Evolutionary conservation across 2,113 vertebrate species (phyloP).

Genomic region (Ornithorhynchus anatinus): DNA sequence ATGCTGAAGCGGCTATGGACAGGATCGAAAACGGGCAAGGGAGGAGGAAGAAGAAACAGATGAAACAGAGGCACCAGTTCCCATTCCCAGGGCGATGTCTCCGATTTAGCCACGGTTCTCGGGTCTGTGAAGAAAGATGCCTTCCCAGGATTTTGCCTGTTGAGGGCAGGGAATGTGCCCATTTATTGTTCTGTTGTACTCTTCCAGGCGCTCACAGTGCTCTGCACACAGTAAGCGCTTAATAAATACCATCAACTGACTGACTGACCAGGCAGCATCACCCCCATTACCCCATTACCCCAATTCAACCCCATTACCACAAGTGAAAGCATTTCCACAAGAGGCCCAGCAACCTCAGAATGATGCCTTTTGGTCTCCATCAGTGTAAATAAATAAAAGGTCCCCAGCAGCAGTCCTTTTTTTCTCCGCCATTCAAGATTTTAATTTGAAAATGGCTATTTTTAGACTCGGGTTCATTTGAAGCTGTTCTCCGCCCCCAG

Average conservation of each 20-base stretch:
- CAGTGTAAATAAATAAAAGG: conserved; percentile 59
- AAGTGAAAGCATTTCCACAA: conserved; percentile 30
- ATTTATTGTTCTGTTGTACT: no score
- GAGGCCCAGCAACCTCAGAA: conserved; percentile 17
- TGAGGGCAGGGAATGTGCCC: no score
- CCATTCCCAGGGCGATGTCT: no score
- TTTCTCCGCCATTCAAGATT: conserved; percentile 41
- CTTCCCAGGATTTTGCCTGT: no score
- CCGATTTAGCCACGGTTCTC: no score
- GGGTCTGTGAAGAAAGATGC: no score
- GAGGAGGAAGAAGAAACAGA: no score
- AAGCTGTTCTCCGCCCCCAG: conserved; percentile 60
- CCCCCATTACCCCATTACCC: conserved; percentile 18
- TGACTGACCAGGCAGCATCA: conserved; percentile 24
- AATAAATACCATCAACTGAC: background rate
- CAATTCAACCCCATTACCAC: conserved; percentile 25
- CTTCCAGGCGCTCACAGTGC: no score
- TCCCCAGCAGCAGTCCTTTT: conserved; percentile 50
- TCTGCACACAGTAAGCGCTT: no score
- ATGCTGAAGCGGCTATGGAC: no score
- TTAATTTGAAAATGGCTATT: conserved; percentile 75
- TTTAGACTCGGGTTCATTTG: conserved; percentile 67
- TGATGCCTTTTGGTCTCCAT: conserved; percentile 36
- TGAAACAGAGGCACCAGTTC: no score
- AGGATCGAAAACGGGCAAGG: no score